These are phyloP conservation scores for Rotaria sp. DNA, from an alignment of 2,888 invertebrate genomes.

Conservation along the genomic window DNA sequence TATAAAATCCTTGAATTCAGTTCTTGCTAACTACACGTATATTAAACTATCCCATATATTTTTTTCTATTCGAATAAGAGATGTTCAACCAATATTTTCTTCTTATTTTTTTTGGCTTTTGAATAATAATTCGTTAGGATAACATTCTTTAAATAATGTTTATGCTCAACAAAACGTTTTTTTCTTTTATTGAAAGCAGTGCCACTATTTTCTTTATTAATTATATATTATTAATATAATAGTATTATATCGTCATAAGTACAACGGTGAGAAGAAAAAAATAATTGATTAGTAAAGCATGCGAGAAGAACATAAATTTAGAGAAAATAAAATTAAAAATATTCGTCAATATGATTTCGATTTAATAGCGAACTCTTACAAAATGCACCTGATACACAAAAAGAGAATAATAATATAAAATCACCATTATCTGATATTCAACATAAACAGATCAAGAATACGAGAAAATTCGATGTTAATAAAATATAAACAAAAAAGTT, in stretches of 20 bases:
- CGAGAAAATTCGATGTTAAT: neutral
- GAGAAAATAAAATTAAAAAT: neutral
- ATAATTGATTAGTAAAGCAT: neutral
- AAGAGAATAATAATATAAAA: neutral
- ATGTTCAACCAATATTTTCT: too few relatives aligned
- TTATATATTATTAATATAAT: neutral
- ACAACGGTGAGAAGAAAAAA: neutral
- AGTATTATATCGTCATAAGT: neutral
- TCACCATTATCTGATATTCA: conserved; percentile 15
- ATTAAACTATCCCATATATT: too few relatives aligned
- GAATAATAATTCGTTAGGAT: too few relatives aligned
- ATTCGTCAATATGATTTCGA: neutral
- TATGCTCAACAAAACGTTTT: neutral
- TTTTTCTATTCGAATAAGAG: too few relatives aligned
- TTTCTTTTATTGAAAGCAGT: neutral
- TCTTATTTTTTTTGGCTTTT: too few relatives aligned
- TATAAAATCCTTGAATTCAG: too few relatives aligned
- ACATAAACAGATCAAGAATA: neutral
- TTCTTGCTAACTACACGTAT: too few relatives aligned
- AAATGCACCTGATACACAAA: neutral
- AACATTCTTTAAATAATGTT: too few relatives aligned
- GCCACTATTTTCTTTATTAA: neutral
- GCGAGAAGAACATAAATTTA: neutral
- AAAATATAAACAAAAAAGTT: neutral
- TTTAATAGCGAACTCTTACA: neutral